A percentile compares a stretch with the other conserved stretches of the same genome.
These are phyloP conservation scores for Drosophila barbarae DNA, from an alignment of 2,888 invertebrate genomes.

Conservation along the genomic window DNA sequence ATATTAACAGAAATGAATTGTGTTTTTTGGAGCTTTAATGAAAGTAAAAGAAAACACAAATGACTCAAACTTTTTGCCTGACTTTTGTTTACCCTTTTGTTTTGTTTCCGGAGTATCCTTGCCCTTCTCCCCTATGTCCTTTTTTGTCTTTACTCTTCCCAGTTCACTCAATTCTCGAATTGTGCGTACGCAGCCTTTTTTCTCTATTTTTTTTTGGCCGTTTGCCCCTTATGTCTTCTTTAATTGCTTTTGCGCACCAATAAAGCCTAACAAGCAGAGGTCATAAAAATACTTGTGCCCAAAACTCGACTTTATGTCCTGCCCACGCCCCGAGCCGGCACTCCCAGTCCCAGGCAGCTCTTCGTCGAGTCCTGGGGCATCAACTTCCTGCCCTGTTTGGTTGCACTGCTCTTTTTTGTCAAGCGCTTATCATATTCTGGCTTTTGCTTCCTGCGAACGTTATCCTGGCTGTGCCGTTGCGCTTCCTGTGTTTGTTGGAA, in stretches of 20 bases:
- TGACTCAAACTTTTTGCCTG: not conserved
- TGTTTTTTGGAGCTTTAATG: not conserved
- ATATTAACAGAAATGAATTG: not conserved
- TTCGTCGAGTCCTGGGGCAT: slow-evolving; percentile 19
- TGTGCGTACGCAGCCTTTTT: slow-evolving; percentile 29
- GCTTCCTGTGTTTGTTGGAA: slow-evolving; percentile 51
- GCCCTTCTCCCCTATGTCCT: slow-evolving; percentile 7
- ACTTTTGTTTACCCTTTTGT: slow-evolving; percentile 6
- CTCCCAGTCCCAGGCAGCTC: not conserved
- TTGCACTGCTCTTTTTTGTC: slow-evolving; percentile 32
- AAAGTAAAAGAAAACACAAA: not conserved
- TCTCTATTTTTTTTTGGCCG: not conserved
- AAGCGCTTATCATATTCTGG: slow-evolving; percentile 57
- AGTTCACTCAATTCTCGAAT: slow-evolving; percentile 17
- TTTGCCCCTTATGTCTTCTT: slow-evolving; percentile 42
- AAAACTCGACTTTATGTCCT: slow-evolving; percentile 37
- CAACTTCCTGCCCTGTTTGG: slow-evolving; percentile 26
- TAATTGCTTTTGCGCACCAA: slow-evolving; percentile 52
- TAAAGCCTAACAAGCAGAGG: slow-evolving; percentile 50
- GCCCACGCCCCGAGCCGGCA: not conserved
- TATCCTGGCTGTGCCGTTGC: slow-evolving; percentile 49
- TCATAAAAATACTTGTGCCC: slow-evolving; percentile 46
- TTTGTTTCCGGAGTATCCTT: slow-evolving; percentile 17
- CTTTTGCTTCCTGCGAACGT: slow-evolving; percentile 67
- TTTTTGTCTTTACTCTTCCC: slow-evolving; percentile 20